A percentile compares a stretch with the other conserved stretches of the same genome.
Evolutionary conservation across 2,113 vertebrate species (phyloP).

Genomic region (Okapia johnstoni): DNA sequence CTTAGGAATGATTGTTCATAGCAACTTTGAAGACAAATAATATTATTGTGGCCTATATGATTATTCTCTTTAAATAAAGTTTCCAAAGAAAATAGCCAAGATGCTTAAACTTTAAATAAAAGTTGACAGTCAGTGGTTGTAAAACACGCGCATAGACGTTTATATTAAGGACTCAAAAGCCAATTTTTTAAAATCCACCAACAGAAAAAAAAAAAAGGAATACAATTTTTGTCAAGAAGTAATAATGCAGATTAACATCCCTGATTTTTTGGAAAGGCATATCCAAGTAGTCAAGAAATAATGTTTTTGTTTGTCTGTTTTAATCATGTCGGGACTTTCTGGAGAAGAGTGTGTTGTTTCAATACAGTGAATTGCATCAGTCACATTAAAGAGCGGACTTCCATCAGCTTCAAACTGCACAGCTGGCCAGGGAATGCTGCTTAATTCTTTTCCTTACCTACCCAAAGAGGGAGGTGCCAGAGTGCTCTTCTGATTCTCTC

Average conservation of each 20-base stretch:
- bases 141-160: not conserved
- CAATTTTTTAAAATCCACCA: not conserved
- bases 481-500: not conserved
- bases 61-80: not conserved
- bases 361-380: not conserved
- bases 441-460: not conserved
- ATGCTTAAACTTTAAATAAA: constrained; percentile 27
- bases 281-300: not conserved
- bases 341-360: not conserved
- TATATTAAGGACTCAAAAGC: not conserved
- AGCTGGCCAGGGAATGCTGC: not conserved
- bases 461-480: not conserved
- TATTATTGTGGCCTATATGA: not conserved
- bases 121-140: not conserved
- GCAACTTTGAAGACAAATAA: not conserved
- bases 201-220: not conserved
- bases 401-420: not conserved
- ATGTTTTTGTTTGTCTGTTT: not conserved
- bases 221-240: not conserved
- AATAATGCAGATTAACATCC: not conserved
- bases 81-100: not conserved
- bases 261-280: not conserved
- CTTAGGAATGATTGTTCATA: not conserved
- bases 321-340: not conserved
- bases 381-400: not conserved